Base-by-base conservation (phyloP, 1,140 invertebrate genomes). In the Drosophila sp. region DNA sequence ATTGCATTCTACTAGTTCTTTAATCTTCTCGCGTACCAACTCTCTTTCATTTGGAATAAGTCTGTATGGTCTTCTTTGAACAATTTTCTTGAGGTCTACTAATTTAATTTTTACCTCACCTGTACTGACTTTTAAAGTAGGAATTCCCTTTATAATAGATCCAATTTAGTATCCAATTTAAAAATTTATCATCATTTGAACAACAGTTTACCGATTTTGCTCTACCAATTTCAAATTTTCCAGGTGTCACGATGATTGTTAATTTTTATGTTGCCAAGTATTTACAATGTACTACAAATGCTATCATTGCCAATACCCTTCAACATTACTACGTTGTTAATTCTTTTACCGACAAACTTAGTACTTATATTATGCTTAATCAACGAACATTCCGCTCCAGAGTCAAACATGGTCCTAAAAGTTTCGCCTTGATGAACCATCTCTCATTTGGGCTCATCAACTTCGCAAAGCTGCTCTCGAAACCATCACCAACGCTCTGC, bases 101-200 rank as follows among this genome's bases (percentile, higher is more conserved):
- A 60, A 60, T 60, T 60, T 60, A 60, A 60, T 60, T 38, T 67
- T n/a, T n/a, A n/a, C n/a, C n/a, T n/a, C n/a, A n/a, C n/a, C n/a
- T n/a, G n/a, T 33, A 33, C 5, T 33, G 32, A 33, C 32, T 33
- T 5, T 33, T 3, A 33, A 33, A 60, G 32, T 11, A 44, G 32
- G 65, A 50, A 41, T 67, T 25, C 65, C 5, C 5, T 67, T 47
- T 8, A 47, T 67, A 44, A 73, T 68, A 54, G 35, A 66, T 54
- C 47, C 35, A 72, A 47, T 60, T 72, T 63, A 67, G 64, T 72
- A 62, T 62, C 60, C 29, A 72, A 32, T 27, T 66, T 25, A 54
- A 60, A 57, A 72, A 63, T 55, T 29, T 60, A 1, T 47, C 57
- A 33, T 29, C 6, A 60, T 60, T 65, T 38, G n/a, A n/a, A n/a